These are phyloP conservation scores for Ammospiza nelsoni DNA, from an alignment of 2,113 vertebrate genomes.

Conservation along the genomic window DNA sequence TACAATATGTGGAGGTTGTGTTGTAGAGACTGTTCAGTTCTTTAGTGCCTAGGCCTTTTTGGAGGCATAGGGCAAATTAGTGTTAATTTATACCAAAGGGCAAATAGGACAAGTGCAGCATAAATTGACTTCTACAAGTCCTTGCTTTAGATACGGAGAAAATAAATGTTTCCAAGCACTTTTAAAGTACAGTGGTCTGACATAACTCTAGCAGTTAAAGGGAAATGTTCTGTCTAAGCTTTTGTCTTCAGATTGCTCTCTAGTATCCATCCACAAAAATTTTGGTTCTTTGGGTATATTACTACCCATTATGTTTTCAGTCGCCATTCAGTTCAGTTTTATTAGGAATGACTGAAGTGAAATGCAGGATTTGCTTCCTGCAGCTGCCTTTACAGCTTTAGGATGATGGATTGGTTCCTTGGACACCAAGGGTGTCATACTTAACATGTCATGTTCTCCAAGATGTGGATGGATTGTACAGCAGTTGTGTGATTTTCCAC, in stretches of 20 bases:
- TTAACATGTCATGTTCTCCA: background rate
- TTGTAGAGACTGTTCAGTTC: background rate
- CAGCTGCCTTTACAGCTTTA: background rate
- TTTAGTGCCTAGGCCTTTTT: background rate
- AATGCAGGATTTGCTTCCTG: background rate
- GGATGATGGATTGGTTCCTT: background rate
- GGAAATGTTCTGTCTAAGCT: background rate
- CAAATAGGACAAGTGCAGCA: background rate
- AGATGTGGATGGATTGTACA: background rate
- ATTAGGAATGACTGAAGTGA: background rate
- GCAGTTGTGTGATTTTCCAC: background rate
- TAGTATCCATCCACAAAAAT: background rate
- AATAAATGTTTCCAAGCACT: background rate
- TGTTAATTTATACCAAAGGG: background rate
- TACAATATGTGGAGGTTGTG: background rate
- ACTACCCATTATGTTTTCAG: background rate
- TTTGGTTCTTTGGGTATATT: background rate
- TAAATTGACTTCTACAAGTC: background rate
- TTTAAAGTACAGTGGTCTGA: background rate
- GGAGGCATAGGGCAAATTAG: background rate
- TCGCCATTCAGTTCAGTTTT: background rate
- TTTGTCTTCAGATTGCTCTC: background rate
- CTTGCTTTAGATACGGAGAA: background rate
- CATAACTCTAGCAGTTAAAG: background rate
- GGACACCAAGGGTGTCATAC: background rate